These are phyloP conservation scores for Tinamus major DNA, from an alignment of 2,797 vertebrate species.

Conservation along the genomic window DNA sequence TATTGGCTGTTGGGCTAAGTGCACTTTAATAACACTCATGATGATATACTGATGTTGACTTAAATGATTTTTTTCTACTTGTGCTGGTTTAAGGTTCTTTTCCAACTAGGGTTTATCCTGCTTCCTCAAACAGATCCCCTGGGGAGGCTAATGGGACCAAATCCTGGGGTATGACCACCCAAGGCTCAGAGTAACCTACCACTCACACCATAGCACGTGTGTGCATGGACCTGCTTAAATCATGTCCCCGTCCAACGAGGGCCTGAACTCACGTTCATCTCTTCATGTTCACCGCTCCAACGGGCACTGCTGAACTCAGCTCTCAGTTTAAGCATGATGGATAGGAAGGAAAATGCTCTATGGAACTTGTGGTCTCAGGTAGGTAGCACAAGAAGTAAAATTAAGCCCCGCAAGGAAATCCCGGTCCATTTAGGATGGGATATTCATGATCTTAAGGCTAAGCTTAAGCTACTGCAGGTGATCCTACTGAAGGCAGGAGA, in stretches of 20 bases:
- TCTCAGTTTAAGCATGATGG: background rate
- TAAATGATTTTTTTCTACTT: background rate
- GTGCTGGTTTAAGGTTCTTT: background rate
- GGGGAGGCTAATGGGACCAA: background rate
- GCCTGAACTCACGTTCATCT: background rate
- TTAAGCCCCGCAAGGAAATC: background rate
- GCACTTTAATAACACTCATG: background rate
- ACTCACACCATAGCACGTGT: accelerated
- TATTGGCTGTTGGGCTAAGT: background rate
- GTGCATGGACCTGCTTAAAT: background rate
- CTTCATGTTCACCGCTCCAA: background rate
- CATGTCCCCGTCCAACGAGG: background rate
- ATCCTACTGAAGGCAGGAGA: background rate
- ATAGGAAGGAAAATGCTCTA: accelerated
- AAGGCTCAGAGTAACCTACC: background rate
- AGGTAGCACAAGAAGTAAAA: background rate
- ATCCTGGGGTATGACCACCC: background rate
- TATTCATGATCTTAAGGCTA: background rate
- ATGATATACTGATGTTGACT: background rate
- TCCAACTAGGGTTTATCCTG: background rate
- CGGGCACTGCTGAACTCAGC: background rate
- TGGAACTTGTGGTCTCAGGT: background rate
- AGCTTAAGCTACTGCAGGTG: background rate
- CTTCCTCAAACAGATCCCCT: background rate
- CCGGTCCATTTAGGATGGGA: background rate